Conservation (phyloP, 1,140 invertebrate species). For the Atta texana region DNA sequence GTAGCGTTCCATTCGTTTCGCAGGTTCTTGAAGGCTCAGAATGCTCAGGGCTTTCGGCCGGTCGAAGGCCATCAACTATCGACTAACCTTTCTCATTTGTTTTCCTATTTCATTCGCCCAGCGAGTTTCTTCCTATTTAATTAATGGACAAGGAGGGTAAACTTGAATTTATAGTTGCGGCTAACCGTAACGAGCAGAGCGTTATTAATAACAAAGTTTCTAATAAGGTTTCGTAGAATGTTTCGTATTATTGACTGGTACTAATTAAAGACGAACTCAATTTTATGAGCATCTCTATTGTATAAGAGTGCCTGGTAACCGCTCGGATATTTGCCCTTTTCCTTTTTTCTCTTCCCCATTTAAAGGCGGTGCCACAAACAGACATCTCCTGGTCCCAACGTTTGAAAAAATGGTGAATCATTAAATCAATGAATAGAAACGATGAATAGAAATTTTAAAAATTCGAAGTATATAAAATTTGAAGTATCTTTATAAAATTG, state of each 20-base stretch:
- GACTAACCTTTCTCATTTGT: slow-evolving; percentile 59
- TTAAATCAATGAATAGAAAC: neutral
- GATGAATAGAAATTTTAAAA: neutral
- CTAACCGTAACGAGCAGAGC: neutral
- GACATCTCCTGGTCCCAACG: neutral
- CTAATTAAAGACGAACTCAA: slow-evolving; percentile 14
- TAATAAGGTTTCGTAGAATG: slow-evolving; percentile 6
- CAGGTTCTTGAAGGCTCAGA: slow-evolving; percentile 28
- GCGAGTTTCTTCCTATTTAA: slow-evolving; percentile 52
- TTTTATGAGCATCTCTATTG: slow-evolving; percentile 2
- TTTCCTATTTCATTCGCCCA: slow-evolving; percentile 37
- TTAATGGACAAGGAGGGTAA: neutral
- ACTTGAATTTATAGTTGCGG: slow-evolving; percentile 44
- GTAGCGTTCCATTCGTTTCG: slow-evolving; percentile 49
- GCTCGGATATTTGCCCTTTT: neutral
- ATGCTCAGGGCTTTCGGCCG: slow-evolving; percentile 18
- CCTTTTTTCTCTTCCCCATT: neutral
- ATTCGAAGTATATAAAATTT: neutral
- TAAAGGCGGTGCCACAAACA: neutral
- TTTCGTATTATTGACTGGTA: slow-evolving; percentile 8
- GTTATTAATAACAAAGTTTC: slow-evolving; percentile 49
- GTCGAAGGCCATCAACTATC: slow-evolving; percentile 42
- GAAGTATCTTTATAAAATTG: neutral
- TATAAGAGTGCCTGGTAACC: neutral
- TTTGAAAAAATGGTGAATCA: neutral